These are phyloP conservation scores for Euclidia mi DNA, from an alignment of 2,888 invertebrate species.

Conservation along the genomic window DNA sequence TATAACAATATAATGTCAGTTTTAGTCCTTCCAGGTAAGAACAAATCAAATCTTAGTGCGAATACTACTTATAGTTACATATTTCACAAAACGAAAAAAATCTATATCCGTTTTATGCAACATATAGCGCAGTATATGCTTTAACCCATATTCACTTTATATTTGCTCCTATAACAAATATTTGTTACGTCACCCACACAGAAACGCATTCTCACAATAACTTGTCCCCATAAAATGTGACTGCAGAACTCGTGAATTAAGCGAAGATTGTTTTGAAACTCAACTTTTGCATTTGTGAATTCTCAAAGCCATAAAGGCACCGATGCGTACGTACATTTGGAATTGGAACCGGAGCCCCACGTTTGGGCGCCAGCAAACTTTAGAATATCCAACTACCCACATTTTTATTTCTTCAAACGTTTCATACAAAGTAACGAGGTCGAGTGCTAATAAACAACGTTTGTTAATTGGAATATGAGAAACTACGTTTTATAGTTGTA, in stretches of 20 bases:
- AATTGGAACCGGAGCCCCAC: constrained; percentile 60
- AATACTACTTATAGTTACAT: no score
- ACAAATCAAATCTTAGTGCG: no score
- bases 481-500: constrained; percentile 34
- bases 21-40: no score
- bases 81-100: no score
- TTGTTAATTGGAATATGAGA: constrained; percentile 51
- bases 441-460: constrained; percentile 50
- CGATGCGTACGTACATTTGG: constrained; percentile 72
- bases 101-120: no score
- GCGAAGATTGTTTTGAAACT: constrained; percentile 64
- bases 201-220: constrained; percentile 16
- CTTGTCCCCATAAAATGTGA: constrained; percentile 38
- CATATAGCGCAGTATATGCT: no score
- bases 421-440: constrained; percentile 46
- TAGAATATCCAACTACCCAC: constrained; percentile 18
- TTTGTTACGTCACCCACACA: background rate
- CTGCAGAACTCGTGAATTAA: constrained; percentile 57
- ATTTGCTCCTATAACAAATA: no score
- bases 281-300: constrained; percentile 65
- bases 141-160: no score
- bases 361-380: constrained; percentile 69
- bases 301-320: constrained; percentile 69
- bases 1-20: no score
- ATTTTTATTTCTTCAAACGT: constrained; percentile 50